Conservation (phyloP, 2,113 vertebrate genomes). For the Phrynosoma platyrhinos region DNA sequence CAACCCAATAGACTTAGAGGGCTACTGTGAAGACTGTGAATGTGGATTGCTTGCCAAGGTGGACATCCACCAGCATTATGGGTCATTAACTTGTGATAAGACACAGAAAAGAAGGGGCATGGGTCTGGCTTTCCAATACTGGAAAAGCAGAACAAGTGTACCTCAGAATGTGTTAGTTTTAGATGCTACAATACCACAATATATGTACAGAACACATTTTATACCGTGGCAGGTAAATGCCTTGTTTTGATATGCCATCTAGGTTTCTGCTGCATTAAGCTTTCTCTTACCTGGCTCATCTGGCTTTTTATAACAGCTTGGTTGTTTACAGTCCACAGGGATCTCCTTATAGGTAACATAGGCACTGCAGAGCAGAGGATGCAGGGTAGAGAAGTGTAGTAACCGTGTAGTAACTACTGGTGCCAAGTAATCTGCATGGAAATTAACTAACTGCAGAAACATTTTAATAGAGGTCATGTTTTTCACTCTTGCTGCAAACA, state of each 20-base stretch:
- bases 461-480: neutral
- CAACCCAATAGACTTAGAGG: neutral
- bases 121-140: neutral
- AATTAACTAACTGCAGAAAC: neutral
- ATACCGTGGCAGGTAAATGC: neutral
- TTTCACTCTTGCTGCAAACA: neutral
- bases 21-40: constrained; percentile 17
- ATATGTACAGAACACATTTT: neutral
- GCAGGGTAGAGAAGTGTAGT: neutral
- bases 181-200: neutral
- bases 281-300: neutral
- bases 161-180: neutral
- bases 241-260: constrained; percentile 20
- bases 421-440: constrained; percentile 6
- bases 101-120: neutral
- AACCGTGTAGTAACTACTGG: neutral
- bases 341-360: constrained; percentile 8
- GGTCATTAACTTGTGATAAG: constrained; percentile 31
- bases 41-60: constrained; percentile 23
- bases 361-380: neutral
- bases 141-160: constrained; percentile 16
- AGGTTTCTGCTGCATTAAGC: constrained; percentile 10
- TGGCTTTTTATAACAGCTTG: neutral
- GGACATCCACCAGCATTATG: constrained; percentile 8
- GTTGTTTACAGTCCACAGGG: neutral